Evolutionary conservation across 2,888 invertebrate genomes (phyloP).

Genomic region (Schizaphis graminum): DNA sequence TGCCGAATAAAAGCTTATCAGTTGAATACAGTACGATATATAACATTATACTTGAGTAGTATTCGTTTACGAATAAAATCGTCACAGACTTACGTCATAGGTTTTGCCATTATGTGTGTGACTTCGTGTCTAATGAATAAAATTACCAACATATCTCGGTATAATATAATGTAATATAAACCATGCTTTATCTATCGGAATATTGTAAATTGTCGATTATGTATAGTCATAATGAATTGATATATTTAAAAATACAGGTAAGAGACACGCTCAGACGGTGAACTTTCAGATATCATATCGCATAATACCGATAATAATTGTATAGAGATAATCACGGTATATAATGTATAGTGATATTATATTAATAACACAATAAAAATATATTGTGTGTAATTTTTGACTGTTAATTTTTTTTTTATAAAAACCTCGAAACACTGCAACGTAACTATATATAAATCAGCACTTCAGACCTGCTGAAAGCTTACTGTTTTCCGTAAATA

Average conservation of each 20-base stretch:
- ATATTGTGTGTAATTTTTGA: background rate
- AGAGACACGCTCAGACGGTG: background rate
- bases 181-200: background rate
- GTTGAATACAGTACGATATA: background rate
- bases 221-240: background rate
- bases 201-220: background rate
- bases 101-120: background rate
- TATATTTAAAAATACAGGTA: background rate
- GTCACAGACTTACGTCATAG: background rate
- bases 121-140: slow-evolving; percentile 19
- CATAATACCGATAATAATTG: background rate
- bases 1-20: slow-evolving; percentile 5
- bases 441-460: background rate
- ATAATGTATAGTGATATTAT: no score
- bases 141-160: background rate
- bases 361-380: background rate
- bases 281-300: background rate
- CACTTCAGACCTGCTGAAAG: background rate
- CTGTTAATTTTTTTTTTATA: background rate
- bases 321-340: background rate
- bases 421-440: background rate
- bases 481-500: background rate
- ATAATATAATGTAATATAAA: background rate
- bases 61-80: background rate
- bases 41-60: background rate